These are phyloP conservation scores for Sylvietta virens DNA, from an alignment of 2,113 vertebrate genomes.

Conservation along the genomic window DNA sequence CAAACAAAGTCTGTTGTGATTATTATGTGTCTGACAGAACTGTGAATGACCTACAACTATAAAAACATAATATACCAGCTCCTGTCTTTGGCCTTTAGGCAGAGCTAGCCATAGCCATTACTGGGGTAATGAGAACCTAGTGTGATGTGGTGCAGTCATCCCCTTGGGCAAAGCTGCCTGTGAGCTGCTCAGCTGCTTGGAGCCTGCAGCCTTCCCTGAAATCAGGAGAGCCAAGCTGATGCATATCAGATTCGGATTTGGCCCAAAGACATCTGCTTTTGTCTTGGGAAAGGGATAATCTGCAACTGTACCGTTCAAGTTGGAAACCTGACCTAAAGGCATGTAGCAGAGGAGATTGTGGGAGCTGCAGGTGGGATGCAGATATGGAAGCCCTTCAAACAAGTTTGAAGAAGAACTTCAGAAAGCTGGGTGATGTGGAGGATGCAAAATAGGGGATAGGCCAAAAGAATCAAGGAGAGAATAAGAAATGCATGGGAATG, in stretches of 20 bases:
- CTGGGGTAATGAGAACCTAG: background rate
- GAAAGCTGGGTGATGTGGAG: background rate
- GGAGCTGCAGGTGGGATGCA: background rate
- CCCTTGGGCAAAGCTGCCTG: background rate
- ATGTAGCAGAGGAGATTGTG: background rate
- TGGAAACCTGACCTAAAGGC: background rate
- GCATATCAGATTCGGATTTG: background rate
- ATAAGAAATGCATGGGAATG: background rate
- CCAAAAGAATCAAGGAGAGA: background rate
- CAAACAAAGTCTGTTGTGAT: conserved; percentile 26
- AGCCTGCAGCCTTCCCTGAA: background rate
- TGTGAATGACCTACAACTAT: conserved; percentile 33
- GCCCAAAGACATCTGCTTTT: background rate
- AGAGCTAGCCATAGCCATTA: background rate
- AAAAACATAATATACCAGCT: conserved; percentile 33
- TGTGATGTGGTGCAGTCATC: background rate
- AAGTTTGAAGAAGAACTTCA: background rate
- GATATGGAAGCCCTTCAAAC: background rate
- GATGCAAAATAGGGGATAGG: background rate
- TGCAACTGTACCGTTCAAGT: background rate
- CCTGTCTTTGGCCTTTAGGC: conserved; percentile 1
- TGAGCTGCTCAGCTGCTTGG: background rate
- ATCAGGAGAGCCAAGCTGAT: background rate
- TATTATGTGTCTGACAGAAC: conserved; percentile 29
- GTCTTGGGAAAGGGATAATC: background rate